A percentile compares a stretch with the other conserved stretches of the same genome.
phyloP scores from a whole-genome alignment of 2,113 vertebrate genomes.

The Bufo gargarizans region DNA sequence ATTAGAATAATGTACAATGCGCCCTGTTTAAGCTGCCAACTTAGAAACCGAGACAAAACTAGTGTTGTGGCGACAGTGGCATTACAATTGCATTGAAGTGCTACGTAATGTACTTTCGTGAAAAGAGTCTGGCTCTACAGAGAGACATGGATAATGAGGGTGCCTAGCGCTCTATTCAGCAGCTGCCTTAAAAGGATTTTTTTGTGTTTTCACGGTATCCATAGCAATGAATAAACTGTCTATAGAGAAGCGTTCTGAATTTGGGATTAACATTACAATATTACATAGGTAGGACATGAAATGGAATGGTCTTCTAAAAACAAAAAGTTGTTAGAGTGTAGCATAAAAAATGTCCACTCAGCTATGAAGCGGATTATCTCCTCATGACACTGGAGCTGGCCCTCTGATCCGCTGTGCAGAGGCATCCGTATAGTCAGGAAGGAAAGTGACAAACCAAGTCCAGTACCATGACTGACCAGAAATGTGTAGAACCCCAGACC shows the following conservation, averaged over 20 bases:
- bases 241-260: not conserved
- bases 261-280: not conserved
- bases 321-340: not conserved
- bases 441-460: no score
- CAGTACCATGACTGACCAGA: no score
- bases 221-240: conserved; percentile 13
- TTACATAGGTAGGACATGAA: not conserved
- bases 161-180: not conserved
- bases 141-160: not conserved
- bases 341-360: not conserved
- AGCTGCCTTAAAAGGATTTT: not conserved
- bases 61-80: conserved; percentile 23
- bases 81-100: not conserved
- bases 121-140: not conserved
- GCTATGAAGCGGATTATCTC: not conserved
- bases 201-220: conserved; percentile 27
- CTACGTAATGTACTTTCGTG: conserved; percentile 11
- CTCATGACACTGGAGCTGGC: not conserved
- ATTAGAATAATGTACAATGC: conserved; percentile 19
- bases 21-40: conserved; percentile 2
- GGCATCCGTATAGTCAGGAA: no score
- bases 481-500: no score
- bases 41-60: conserved; percentile 39
- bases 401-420: not conserved
- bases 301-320: not conserved